Percentiles rank a stretch among this genome's conserved stretches.
Conservation (phyloP, 2,113 vertebrate genomes). For the Lagopus leucura region DNA sequence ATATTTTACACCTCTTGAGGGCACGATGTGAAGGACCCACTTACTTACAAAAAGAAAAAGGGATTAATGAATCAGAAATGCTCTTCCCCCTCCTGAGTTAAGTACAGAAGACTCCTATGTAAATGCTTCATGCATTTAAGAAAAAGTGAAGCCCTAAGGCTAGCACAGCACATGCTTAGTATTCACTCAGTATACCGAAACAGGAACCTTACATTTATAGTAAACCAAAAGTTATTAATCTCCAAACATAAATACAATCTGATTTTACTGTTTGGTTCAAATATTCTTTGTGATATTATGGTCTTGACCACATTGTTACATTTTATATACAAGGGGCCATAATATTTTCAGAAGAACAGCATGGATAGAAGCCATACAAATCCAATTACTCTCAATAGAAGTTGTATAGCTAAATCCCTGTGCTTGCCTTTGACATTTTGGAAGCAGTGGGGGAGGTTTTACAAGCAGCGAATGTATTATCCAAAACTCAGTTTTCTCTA, state of each 20-base stretch:
- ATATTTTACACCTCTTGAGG: conserved; percentile 49
- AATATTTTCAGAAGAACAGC: conserved; percentile 52
- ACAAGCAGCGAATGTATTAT: conserved; percentile 18
- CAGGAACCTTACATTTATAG: conserved; percentile 38
- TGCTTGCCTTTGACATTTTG: conserved; percentile 54
- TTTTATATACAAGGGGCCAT: neutral
- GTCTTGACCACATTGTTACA: neutral
- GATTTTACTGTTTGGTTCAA: conserved; percentile 15
- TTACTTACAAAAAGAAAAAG: conserved; percentile 60
- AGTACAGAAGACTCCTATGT: conserved; percentile 68
- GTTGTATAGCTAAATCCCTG: conserved; percentile 58
- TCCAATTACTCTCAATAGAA: conserved; percentile 68
- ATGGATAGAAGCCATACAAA: conserved; percentile 63
- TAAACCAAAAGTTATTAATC: conserved; percentile 43
- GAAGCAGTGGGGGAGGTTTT: conserved; percentile 62
- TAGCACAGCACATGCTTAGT: conserved; percentile 64
- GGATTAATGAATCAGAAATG: conserved; percentile 72
- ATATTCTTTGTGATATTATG: neutral
- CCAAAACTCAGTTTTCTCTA: conserved; percentile 28
- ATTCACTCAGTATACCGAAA: conserved; percentile 64
- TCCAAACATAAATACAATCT: conserved; percentile 46
- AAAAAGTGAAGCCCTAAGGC: conserved; percentile 67
- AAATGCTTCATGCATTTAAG: conserved; percentile 61
- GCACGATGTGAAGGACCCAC: conserved; percentile 51
- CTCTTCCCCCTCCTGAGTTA: conserved; percentile 69